Evolutionary conservation across 2,888 invertebrate genomes (phyloP).

Genomic region (Ochlodes sylvanus): DNA sequence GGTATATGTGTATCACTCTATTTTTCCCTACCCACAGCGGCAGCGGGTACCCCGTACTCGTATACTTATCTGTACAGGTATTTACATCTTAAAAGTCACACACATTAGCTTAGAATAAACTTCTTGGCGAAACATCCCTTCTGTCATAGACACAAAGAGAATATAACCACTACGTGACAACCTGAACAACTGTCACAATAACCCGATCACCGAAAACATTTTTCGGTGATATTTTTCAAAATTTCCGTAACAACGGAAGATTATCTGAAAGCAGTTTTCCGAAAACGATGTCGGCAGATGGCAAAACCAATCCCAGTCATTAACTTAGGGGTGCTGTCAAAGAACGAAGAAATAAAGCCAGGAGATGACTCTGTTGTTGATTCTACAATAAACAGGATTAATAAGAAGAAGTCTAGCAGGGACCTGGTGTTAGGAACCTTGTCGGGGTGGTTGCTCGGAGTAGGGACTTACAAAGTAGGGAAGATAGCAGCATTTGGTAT

Average conservation of each 20-base stretch:
- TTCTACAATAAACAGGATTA: slow-evolving; percentile 42
- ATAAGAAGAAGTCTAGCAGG: slow-evolving; percentile 55
- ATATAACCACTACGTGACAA: no score
- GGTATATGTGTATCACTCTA: no score
- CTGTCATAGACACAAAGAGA: background rate
- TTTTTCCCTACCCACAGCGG: no score
- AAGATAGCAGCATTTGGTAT: slow-evolving; percentile 94
- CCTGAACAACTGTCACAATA: background rate
- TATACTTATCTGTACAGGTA: no score
- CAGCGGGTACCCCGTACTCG: no score
- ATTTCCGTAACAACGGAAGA: slow-evolving; percentile 32
- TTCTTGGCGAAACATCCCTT: background rate
- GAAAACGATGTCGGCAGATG: slow-evolving; percentile 58
- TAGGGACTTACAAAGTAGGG: slow-evolving; percentile 92
- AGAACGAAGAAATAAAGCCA: slow-evolving; percentile 49
- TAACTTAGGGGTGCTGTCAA: slow-evolving; percentile 53
- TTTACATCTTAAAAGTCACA: no score
- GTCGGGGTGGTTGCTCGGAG: slow-evolving; percentile 88
- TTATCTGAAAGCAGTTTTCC: slow-evolving; percentile 27
- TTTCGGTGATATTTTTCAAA: slow-evolving; percentile 9
- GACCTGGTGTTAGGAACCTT: slow-evolving; percentile 65
- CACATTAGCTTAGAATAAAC: background rate
- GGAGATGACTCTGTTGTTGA: slow-evolving; percentile 51
- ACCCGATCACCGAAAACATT: slow-evolving; percentile 2
- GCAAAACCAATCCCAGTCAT: slow-evolving; percentile 65